These are phyloP conservation scores for Cygnus atratus DNA, from an alignment of 2,113 vertebrate species.

Conservation along the genomic window DNA sequence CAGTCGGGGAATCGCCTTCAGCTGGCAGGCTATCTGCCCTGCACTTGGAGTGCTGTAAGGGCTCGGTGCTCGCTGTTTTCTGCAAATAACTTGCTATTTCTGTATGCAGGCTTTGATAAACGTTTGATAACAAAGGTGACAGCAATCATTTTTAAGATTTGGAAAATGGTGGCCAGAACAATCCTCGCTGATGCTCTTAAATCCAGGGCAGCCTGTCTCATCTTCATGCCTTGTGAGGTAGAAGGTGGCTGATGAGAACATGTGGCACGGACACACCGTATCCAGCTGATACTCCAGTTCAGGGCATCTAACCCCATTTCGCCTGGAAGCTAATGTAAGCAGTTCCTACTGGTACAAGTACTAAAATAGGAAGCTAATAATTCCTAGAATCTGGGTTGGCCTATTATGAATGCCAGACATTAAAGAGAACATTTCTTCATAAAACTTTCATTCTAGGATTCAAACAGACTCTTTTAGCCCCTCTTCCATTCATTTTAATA, in stretches of 20 bases:
- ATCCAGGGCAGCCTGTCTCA: not conserved
- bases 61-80: not conserved
- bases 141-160: not conserved
- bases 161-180: not conserved
- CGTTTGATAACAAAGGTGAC: not conserved
- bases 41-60: not conserved
- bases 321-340: conserved; percentile 46
- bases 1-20: not conserved
- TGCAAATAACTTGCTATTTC: conserved; percentile 23
- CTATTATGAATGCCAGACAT: conserved; percentile 17
- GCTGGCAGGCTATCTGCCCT: not conserved
- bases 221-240: not conserved
- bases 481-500: conserved; percentile 37
- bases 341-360: conserved; percentile 2
- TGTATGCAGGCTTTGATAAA: not conserved
- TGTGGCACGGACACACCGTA: not conserved
- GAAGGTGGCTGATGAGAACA: not conserved
- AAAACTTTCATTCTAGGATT: conserved; percentile 41
- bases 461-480: conserved; percentile 2
- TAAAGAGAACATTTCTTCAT: conserved; percentile 6
- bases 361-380: conserved; percentile 63
- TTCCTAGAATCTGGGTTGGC: conserved; percentile 35
- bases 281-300: not conserved
- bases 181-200: not conserved
- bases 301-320: conserved; percentile 42